Conservation (phyloP, 2,888 invertebrate species). For the Euphydryas editha region DNA sequence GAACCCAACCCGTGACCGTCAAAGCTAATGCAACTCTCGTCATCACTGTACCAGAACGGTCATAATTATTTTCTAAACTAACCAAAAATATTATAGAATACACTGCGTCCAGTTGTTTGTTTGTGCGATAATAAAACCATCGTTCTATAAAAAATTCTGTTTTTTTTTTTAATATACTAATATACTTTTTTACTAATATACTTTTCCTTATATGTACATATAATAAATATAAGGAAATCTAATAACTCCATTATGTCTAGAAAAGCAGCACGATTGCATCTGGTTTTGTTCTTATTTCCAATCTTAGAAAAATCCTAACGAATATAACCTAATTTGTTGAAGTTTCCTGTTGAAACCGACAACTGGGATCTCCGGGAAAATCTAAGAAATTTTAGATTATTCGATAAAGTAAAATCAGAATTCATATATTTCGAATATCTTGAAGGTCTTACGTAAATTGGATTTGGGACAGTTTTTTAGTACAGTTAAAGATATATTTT, state of each 20-base stretch:
- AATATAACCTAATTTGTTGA: constrained; percentile 5
- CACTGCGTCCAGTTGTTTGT: no score
- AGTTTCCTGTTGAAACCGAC: neutral
- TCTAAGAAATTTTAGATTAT: neutral
- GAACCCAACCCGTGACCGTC: no score
- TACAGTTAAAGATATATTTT: no score
- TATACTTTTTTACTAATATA: no score
- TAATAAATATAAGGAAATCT: neutral
- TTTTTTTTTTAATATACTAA: no score
- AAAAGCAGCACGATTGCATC: constrained; percentile 6
- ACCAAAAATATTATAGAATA: no score
- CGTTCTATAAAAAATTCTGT: no score
- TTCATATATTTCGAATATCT: neutral
- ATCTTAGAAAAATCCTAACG: constrained; percentile 7
- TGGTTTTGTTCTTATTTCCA: neutral
- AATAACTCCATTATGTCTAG: neutral
- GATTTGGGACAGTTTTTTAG: neutral
- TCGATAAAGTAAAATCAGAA: neutral
- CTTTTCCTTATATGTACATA: no score
- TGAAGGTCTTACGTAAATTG: neutral
- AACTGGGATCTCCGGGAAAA: neutral
- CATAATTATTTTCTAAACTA: no score
- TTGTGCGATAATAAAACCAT: no score
- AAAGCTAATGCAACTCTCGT: no score
- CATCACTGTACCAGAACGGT: no score